Conservation (phyloP, 1,140 invertebrate genomes). For the Scaptomyza graminum region DNA sequence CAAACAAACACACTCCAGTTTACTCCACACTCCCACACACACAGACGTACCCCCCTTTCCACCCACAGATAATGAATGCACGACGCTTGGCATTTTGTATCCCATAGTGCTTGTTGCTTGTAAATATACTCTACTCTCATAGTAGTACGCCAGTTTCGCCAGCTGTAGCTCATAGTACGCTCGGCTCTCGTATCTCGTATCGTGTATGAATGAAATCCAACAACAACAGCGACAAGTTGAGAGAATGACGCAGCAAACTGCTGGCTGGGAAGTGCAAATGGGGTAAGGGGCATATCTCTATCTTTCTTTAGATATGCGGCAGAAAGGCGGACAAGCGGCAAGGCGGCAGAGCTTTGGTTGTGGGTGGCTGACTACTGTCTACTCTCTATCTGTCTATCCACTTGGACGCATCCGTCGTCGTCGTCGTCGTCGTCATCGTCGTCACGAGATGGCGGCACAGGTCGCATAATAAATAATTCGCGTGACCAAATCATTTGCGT, state of each 20-base stretch:
- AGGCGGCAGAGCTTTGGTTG: slow-evolving; percentile 10
- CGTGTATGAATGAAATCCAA: slow-evolving; percentile 68
- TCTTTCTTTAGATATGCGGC: too few relatives aligned
- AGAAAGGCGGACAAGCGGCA: too few relatives aligned
- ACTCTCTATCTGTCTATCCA: slow-evolving; percentile 28
- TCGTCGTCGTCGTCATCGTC: slow-evolving; percentile 26
- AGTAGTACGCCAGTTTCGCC: slow-evolving; percentile 42
- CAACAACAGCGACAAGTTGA: slow-evolving; percentile 31
- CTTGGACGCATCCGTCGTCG: slow-evolving; percentile 63
- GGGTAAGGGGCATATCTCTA: too few relatives aligned
- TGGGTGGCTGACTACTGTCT: slow-evolving; percentile 41
- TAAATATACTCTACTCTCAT: slow-evolving; percentile 31
- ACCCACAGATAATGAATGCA: slow-evolving; percentile 68
- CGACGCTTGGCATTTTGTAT: slow-evolving; percentile 41
- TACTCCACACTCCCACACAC: background rate
- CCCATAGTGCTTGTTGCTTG: slow-evolving; percentile 39
- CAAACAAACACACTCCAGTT: background rate
- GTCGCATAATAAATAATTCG: slow-evolving; percentile 81
- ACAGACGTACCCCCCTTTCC: too few relatives aligned
- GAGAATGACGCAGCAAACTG: slow-evolving; percentile 46
- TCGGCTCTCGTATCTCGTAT: slow-evolving; percentile 24
- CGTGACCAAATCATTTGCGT: slow-evolving; percentile 80
- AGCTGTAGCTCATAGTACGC: slow-evolving; percentile 64
- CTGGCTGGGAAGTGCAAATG: background rate
- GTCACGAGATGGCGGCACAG: slow-evolving; percentile 71